These are phyloP conservation scores for Agapostemon virescens DNA, from an alignment of 2,888 invertebrate genomes.

Conservation along the genomic window DNA sequence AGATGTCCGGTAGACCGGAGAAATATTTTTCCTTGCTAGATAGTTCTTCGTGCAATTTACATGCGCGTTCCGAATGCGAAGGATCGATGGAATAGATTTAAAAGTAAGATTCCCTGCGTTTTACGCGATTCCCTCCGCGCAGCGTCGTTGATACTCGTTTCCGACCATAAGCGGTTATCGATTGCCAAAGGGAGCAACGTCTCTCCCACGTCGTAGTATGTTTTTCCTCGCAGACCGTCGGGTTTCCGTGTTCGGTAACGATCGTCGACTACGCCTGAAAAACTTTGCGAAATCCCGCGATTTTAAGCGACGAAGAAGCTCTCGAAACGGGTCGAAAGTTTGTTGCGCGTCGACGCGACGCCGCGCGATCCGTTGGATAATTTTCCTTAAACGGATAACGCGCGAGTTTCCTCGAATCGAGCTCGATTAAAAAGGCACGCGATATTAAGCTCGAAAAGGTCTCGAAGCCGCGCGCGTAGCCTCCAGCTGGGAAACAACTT, in stretches of 20 bases:
- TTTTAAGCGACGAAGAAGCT: neutral
- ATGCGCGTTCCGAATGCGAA: neutral
- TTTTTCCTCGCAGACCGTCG: conserved; percentile 40
- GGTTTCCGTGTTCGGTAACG: conserved; percentile 26
- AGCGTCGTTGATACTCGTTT: conserved; percentile 28
- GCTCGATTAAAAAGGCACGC: conserved; percentile 4
- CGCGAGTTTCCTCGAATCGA: neutral
- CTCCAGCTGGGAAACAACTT: neutral
- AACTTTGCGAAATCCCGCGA: neutral
- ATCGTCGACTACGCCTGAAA: neutral
- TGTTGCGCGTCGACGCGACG: conserved; percentile 4
- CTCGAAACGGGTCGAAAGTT: neutral
- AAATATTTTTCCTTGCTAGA: neutral
- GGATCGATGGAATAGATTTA: neutral
- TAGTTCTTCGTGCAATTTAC: neutral
- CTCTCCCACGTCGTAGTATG: conserved; percentile 49
- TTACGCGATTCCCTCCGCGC: neutral
- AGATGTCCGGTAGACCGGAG: neutral
- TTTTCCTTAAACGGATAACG: neutral
- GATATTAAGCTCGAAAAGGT: neutral
- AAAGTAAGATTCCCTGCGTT: neutral
- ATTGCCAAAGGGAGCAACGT: conserved; percentile 48
- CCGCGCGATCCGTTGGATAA: neutral
- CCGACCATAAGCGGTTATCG: conserved; percentile 50
- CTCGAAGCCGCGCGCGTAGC: neutral